Base-by-base conservation (phyloP, 2,113 vertebrate genomes). In the Epinephelus moara region DNA sequence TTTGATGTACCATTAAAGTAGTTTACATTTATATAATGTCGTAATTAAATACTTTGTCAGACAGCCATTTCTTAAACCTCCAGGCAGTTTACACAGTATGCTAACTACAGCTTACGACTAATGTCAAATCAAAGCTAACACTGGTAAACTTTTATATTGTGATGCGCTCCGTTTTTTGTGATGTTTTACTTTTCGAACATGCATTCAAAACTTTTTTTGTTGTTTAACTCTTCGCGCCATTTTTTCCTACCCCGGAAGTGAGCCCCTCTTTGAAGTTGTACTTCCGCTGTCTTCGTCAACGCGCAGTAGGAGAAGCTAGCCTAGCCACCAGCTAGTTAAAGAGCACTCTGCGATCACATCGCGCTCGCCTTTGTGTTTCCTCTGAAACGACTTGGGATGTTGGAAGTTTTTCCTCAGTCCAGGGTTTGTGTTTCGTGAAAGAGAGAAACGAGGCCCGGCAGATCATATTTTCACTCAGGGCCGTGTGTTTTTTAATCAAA, bases 181-280 rank as follows among this genome's bases (percentile, higher is more conserved):
- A 21, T 23, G 12, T 23, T 57, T 23, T 42, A 3, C 15, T 52
- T 1, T 18, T 27, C 9, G 0, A 12, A 4, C 61, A 3, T 14
- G 0, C 21, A 18, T 6, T 23, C 10, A 9, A 17, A n/a, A 2
- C 0, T 23, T 52, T 2, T 18, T 30, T 30, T 17, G 18, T 30
- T 11, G 3, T 57, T 63, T 78, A 66, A 56, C 4, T 8, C 0
- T 3, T n/a, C 60, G 70, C 70, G 23, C 6, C 4, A 15, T 47
- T 11, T 8, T 10, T 8, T 10, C 0, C 7, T 40, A 70, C 1
- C 52, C 85, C 88, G 91, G 92, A 92, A 92, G 60, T 1, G 49
- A 4, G 73, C 9, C 15, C 0, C 1, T 10, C 2, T 25, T 2
- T 1, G 3, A 8, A 5, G 27, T 27, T 23, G 18, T 55, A 30